A percentile compares a stretch with the other conserved stretches of the same genome.
Evolutionary conservation across 2,113 vertebrate genomes (phyloP).

Genomic region (Sander vitreus): DNA sequence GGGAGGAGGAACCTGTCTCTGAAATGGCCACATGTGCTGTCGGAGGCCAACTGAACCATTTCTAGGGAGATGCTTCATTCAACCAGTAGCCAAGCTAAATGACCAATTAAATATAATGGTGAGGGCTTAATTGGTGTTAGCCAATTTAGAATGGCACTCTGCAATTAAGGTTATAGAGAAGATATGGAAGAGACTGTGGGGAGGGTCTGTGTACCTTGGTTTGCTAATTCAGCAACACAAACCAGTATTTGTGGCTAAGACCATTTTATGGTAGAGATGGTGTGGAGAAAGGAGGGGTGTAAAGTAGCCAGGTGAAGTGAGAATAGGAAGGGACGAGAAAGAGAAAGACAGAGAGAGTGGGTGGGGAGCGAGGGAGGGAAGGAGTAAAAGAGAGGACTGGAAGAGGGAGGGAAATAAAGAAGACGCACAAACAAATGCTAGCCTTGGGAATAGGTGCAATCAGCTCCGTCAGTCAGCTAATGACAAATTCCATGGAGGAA

Average conservation of each 20-base stretch:
- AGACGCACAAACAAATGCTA: constrained; percentile 75
- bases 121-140: constrained; percentile 68
- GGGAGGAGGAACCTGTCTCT: constrained; percentile 57
- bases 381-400: constrained; percentile 13
- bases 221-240: constrained; percentile 30
- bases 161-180: constrained; percentile 65
- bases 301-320: constrained; percentile 26
- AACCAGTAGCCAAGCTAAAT: constrained; percentile 63
- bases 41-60: constrained; percentile 55
- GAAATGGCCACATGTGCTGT: constrained; percentile 67
- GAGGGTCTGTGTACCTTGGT: constrained; percentile 20
- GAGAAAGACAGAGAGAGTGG: constrained; percentile 29
- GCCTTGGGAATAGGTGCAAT: constrained; percentile 78
- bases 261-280: not conserved
- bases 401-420: constrained; percentile 32
- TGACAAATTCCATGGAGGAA: constrained; percentile 74
- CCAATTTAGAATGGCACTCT: constrained; percentile 61
- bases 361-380: constrained; percentile 10
- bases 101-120: constrained; percentile 73
- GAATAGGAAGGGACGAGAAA: constrained; percentile 43
- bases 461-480: constrained; percentile 80
- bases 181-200: constrained; percentile 24
- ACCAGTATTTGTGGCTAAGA: constrained; percentile 38
- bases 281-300: constrained; percentile 1
- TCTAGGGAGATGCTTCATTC: constrained; percentile 58